A percentile compares a stretch with the other conserved stretches of the same genome.
phyloP scores from a whole-genome alignment of 2,113 vertebrate species.

The Macquaria ambigua region DNA sequence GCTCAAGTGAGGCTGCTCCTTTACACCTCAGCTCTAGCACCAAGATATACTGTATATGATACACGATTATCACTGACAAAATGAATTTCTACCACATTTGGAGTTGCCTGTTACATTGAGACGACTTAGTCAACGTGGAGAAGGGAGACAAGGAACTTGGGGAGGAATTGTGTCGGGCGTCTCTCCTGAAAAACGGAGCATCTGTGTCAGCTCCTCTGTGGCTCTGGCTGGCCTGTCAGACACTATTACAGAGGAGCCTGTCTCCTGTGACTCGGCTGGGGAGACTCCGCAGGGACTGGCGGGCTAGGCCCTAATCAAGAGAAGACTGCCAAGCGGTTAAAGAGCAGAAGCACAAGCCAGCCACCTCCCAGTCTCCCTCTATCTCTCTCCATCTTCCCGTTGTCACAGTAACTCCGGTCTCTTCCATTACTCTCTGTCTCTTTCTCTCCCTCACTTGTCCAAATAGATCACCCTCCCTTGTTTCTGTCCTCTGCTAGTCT shows the following conservation, averaged over 20 bases:
- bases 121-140: constrained; percentile 16
- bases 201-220: constrained; percentile 79
- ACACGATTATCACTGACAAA: neutral
- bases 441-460: constrained; percentile 39
- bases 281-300: constrained; percentile 75
- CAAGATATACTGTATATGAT: neutral
- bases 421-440: constrained; percentile 46
- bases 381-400: constrained; percentile 67
- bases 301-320: constrained; percentile 80
- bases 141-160: constrained; percentile 28
- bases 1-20: neutral
- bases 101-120: constrained; percentile 20
- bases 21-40: neutral
- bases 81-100: neutral
- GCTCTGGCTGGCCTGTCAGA: constrained; percentile 82
- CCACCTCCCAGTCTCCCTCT: constrained; percentile 62
- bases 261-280: constrained; percentile 74
- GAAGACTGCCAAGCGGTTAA: constrained; percentile 82
- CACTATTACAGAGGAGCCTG: constrained; percentile 80
- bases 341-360: constrained; percentile 74
- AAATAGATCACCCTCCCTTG: constrained; percentile 20
- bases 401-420: constrained; percentile 67
- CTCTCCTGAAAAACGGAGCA: constrained; percentile 72
- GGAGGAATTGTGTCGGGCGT: constrained; percentile 59
- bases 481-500: constrained; percentile 10